Percentiles rank a stretch among this genome's conserved stretches.
phyloP scores from a whole-genome alignment of 92 coral and sea anemone species.

The Zoanthus sociatus region DNA sequence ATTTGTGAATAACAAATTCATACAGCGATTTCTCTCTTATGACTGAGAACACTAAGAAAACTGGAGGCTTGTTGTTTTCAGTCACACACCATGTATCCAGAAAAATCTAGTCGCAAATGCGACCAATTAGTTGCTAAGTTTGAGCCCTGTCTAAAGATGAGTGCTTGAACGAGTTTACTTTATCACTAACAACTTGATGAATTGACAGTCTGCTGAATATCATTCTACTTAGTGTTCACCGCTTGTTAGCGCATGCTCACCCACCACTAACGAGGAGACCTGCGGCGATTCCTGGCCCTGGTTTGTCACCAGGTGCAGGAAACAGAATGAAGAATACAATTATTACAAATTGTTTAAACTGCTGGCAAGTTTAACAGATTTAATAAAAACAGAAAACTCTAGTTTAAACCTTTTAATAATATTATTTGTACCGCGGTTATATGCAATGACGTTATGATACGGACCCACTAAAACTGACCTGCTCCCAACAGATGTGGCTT shows the following conservation, averaged over 20 bases:
- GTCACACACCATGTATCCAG: neutral
- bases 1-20: neutral
- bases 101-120: too few relatives aligned
- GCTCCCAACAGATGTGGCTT: too few relatives aligned
- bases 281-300: constrained; percentile 40
- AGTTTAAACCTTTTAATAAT: too few relatives aligned
- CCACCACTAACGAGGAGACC: constrained; percentile 51
- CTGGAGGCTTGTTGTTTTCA: neutral
- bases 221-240: neutral
- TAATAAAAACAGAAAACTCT: too few relatives aligned
- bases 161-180: neutral
- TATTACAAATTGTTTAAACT: constrained; percentile 3
- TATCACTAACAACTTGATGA: constrained; percentile 31
- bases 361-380: neutral
- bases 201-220: constrained; percentile 17
- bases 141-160: too few relatives aligned
- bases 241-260: constrained; percentile 48
- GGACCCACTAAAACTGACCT: too few relatives aligned
- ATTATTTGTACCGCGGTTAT: too few relatives aligned
- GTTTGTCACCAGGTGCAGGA: constrained; percentile 25
- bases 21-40: neutral
- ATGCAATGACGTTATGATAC: too few relatives aligned
- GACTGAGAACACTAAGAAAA: neutral
- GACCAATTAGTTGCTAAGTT: neutral
- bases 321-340: constrained; percentile 22